These are phyloP conservation scores for Hypomecis punctinalis DNA, from an alignment of 2,888 invertebrate genomes.

Conservation along the genomic window DNA sequence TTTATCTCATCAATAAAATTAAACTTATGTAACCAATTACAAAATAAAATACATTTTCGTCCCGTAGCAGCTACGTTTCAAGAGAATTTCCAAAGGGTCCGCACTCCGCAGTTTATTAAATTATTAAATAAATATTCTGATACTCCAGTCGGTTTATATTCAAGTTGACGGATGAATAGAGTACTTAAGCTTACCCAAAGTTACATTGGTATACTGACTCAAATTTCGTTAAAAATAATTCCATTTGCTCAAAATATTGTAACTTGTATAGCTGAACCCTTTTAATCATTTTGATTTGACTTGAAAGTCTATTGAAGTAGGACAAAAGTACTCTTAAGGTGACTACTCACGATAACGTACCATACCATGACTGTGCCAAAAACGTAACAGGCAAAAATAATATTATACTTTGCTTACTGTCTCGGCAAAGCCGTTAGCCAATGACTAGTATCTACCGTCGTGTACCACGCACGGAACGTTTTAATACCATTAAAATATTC, in stretches of 20 bases:
- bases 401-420: too few relatives aligned
- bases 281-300: conserved; percentile 8
- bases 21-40: not conserved
- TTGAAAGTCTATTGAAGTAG: not conserved
- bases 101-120: conserved; percentile 1
- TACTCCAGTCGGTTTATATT: conserved; percentile 9
- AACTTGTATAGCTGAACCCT: conserved; percentile 6
- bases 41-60: not conserved
- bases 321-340: not conserved
- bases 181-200: conserved; percentile 18
- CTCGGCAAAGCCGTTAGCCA: too few relatives aligned
- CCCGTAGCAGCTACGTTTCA: not conserved
- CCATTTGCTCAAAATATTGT: conserved; percentile 11
- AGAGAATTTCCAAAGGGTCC: not conserved
- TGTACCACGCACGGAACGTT: too few relatives aligned
- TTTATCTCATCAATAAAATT: too few relatives aligned
- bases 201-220: conserved; percentile 9
- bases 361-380: not conserved
- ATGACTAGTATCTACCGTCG: too few relatives aligned
- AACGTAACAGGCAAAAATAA: too few relatives aligned
- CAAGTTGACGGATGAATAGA: conserved; percentile 18
- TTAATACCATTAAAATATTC: too few relatives aligned
- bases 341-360: not conserved
- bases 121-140: conserved; percentile 19
- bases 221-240: conserved; percentile 12